A percentile compares a stretch with the other conserved stretches of the same genome.
phyloP scores from a whole-genome alignment of 2,888 invertebrate species.

The Calephelis perditalis region DNA sequence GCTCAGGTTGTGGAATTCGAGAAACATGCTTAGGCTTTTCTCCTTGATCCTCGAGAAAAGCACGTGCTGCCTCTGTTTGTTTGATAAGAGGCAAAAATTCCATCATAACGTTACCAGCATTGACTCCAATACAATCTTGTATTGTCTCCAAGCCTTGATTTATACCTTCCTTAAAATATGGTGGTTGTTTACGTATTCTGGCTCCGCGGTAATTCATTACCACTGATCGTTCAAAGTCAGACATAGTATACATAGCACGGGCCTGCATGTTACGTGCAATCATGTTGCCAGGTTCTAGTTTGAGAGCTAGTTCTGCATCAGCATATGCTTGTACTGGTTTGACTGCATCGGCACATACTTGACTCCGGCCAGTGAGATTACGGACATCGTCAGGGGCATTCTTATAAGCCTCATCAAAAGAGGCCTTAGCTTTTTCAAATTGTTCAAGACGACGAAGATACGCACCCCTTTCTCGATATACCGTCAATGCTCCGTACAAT shows the following conservation, averaged over 20 bases:
- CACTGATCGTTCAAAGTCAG: constrained; percentile 65
- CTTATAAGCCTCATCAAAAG: constrained; percentile 62
- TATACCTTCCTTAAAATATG: constrained; percentile 67
- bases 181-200: constrained; percentile 53
- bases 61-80: constrained; percentile 44
- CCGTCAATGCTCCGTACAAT: constrained; percentile 57
- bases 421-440: constrained; percentile 61
- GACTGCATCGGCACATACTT: constrained; percentile 64
- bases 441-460: constrained; percentile 63
- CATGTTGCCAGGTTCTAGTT: constrained; percentile 61
- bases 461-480: constrained; percentile 65
- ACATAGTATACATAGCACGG: constrained; percentile 67
- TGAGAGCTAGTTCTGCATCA: constrained; percentile 63
- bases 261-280: constrained; percentile 66
- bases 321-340: constrained; percentile 60
- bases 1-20: constrained; percentile 54
- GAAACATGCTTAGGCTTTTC: constrained; percentile 47
- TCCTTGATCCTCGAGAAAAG: constrained; percentile 41
- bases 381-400: constrained; percentile 54
- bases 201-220: constrained; percentile 66
- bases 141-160: constrained; percentile 68
- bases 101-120: constrained; percentile 63
- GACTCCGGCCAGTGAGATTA: constrained; percentile 60
- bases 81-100: constrained; percentile 65
- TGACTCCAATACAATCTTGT: constrained; percentile 65